phyloP scores from a whole-genome alignment of 2,113 vertebrate genomes.

The Rhabdornis inornatus region DNA sequence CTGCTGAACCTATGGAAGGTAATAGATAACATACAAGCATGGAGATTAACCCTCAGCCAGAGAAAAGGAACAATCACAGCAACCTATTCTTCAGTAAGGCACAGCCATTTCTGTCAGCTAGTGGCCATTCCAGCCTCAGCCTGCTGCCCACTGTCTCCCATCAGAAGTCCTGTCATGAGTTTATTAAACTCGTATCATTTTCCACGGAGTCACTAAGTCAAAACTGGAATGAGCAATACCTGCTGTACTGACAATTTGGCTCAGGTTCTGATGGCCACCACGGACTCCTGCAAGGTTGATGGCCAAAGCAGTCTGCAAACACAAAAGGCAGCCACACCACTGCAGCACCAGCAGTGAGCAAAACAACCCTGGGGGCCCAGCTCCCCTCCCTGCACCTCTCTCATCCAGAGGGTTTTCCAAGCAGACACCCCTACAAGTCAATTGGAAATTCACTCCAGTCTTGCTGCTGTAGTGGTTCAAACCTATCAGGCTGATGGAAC shows the following conservation, averaged over 20 bases:
- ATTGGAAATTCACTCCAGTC: not conserved
- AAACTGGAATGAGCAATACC: not conserved
- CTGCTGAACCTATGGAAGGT: constrained; percentile 69
- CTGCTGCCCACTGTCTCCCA: not conserved
- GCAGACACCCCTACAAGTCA: not conserved
- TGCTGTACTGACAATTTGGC: not conserved
- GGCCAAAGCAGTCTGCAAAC: not conserved
- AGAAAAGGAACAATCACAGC: not conserved
- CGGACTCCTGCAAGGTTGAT: not conserved
- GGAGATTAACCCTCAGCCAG: not conserved
- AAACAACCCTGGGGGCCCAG: not conserved
- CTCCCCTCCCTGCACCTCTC: not conserved
- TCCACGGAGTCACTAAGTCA: not conserved
- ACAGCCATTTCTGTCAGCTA: not conserved
- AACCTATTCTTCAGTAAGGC: not conserved
- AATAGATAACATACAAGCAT: rapidly evolving
- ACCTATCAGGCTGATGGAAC: not conserved
- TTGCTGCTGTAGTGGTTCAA: not conserved
- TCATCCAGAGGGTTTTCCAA: not conserved
- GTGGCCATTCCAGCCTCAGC: not conserved
- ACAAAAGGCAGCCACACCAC: not conserved
- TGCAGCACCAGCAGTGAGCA: not conserved
- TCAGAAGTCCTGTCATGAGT: not conserved
- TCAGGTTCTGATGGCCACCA: not conserved
- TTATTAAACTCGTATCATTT: not conserved